A percentile compares a stretch with the other conserved stretches of the same genome.
Evolutionary conservation across 2,113 vertebrate genomes (phyloP).

Genomic region (Gobius niger): DNA sequence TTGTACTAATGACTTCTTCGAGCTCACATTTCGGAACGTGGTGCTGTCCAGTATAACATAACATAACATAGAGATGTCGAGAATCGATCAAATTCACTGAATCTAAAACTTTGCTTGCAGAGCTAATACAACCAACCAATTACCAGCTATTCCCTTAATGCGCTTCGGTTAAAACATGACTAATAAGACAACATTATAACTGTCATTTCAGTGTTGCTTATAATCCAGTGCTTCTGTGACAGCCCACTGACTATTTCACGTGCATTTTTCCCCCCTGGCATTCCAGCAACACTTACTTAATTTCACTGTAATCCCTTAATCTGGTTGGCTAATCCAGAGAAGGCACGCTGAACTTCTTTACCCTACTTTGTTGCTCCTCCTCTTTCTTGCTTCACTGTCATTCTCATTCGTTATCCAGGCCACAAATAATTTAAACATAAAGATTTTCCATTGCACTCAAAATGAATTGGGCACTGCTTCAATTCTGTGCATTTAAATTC

Average conservation of each 20-base stretch:
- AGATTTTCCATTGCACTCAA: not conserved
- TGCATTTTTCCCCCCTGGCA: conserved; percentile 43
- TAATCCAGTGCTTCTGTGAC: conserved; percentile 25
- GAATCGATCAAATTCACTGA: not conserved
- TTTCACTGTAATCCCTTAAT: conserved; percentile 79
- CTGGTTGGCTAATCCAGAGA: conserved; percentile 72
- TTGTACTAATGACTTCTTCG: not conserved
- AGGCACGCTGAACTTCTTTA: conserved; percentile 65
- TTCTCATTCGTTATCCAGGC: conserved; percentile 1
- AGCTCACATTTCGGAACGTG: not conserved
- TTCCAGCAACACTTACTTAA: conserved; percentile 59
- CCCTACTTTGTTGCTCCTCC: conserved; percentile 52
- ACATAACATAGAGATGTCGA: not conserved
- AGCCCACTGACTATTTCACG: conserved; percentile 23
- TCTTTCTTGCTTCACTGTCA: conserved; percentile 28
- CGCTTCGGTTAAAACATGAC: not conserved
- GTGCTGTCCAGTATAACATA: not conserved
- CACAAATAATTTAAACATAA: not conserved
- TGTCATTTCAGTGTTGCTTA: not conserved
- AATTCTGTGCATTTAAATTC: not conserved
- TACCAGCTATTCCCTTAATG: too few relatives aligned
- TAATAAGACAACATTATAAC: conserved; percentile 1
- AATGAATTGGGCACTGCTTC: conserved; percentile 8
- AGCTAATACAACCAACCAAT: not conserved
- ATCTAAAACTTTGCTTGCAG: not conserved